Evolutionary conservation across 2,888 invertebrate genomes (phyloP).

Genomic region (Pinctada fucata): DNA sequence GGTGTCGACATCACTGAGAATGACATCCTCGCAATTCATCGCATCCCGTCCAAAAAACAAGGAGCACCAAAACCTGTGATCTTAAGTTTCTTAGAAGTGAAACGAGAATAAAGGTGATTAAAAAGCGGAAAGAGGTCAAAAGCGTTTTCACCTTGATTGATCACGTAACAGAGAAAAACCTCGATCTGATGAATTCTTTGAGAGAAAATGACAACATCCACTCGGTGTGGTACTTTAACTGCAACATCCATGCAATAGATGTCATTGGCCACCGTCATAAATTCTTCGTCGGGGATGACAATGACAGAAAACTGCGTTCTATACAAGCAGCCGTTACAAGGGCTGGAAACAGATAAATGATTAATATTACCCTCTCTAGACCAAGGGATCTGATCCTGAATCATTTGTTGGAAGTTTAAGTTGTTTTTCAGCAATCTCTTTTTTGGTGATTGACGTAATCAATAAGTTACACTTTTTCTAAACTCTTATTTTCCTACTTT

Average conservation of each 20-base stretch:
- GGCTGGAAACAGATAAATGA: not conserved
- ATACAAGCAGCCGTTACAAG: not conserved
- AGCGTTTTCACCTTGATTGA: no score
- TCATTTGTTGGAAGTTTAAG: no score
- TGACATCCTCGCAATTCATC: constrained; percentile 6
- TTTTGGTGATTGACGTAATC: not conserved
- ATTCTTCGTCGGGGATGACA: no score
- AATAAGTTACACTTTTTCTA: not conserved
- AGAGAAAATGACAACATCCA: constrained; percentile 9
- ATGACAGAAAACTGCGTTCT: not conserved
- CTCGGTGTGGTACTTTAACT: no score
- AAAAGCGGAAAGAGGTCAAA: no score
- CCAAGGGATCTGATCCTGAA: no score
- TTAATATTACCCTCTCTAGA: not conserved
- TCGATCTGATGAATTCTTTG: not conserved
- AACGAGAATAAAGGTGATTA: not conserved
- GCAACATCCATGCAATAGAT: no score
- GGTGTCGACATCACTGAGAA: not conserved
- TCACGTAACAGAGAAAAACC: not conserved
- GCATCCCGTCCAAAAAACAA: not conserved
- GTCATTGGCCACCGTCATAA: no score
- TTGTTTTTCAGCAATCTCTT: no score
- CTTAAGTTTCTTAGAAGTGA: not conserved
- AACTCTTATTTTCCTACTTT: no score
- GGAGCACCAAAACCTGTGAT: not conserved